A percentile compares a stretch with the other conserved stretches of the same genome.
Evolutionary conservation across 2,113 vertebrate species (phyloP).

Genomic region (Pachyramphus minor): DNA sequence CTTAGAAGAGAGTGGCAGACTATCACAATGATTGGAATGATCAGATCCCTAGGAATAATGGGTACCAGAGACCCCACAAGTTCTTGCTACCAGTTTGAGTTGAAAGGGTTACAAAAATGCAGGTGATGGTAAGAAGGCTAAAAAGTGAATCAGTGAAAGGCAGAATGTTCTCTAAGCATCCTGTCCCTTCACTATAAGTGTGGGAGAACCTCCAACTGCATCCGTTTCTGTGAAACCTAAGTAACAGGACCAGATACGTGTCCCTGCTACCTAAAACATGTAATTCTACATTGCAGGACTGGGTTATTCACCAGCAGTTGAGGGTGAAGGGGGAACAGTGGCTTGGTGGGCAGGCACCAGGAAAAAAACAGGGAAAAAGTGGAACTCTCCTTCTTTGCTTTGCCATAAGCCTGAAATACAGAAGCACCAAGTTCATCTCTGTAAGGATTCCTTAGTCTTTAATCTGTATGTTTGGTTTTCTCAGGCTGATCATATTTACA

Average conservation of each 20-base stretch:
- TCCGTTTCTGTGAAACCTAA: not conserved
- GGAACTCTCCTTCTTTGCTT: not conserved
- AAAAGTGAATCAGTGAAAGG: not conserved
- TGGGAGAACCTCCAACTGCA: not conserved
- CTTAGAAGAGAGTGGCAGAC: not conserved
- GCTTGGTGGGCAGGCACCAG: too few relatives aligned
- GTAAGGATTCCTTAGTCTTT: not conserved
- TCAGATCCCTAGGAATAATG: not conserved
- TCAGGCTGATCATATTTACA: not conserved
- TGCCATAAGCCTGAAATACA: not conserved
- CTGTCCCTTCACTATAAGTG: not conserved
- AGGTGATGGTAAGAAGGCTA: not conserved
- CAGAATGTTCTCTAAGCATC: not conserved
- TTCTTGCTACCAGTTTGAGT: not conserved
- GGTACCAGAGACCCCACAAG: not conserved
- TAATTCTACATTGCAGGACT: not conserved
- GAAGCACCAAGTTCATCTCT: not conserved
- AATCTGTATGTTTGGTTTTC: not conserved
- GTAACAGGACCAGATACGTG: not conserved
- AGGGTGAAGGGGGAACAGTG: too few relatives aligned
- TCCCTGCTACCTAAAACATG: not conserved
- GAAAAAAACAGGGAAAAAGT: not conserved
- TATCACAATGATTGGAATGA: not conserved
- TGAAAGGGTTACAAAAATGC: not conserved
- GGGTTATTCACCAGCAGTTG: not conserved